Base-by-base conservation (phyloP, 2,888 invertebrate genomes). In the Poecilobothrus nobilitatus region DNA sequence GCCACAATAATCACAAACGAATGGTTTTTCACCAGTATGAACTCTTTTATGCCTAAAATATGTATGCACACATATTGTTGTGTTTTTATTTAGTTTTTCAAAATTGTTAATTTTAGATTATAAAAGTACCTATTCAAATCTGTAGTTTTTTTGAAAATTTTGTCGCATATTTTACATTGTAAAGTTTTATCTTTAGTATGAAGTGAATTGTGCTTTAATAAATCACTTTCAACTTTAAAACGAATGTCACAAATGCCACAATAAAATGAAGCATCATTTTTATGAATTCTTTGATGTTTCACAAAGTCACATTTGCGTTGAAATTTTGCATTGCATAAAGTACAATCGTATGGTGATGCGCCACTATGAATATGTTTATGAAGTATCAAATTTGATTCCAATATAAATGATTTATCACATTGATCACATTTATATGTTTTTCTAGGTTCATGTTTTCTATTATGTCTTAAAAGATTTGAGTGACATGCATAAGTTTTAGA, bases 1-100 rank as follows among this genome's bases (percentile, higher is more conserved):
- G 6, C 63, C 63, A 27, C 63, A 63, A 63, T 27, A 63, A 63
- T 63, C 63, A 27, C 63, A 63, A 15, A 63, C 18, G 27, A 27
- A 63, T 18, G 27, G 63, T 27, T 63, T 63, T 27, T 63, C 63
- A 15, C 63, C 63, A 27, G 63, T 63, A 15, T 63, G 63, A 3
- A 27, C 27, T 27, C 63, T 22, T 63, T 63, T 63, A 63, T 63
- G 63, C 15, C 63, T 63, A 6, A 27, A 63, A 53, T 18, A 53
- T 12, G 4, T 41, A 6, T 9, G 41, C 9, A 41, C 1, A 2
- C 15, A 41, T 41, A 5, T 41, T 41, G 12, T 12, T 5, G 7
- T 41, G 41, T 15, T 2, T 12, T 12, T 41, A 37, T 37, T 10
- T 37, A 7, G 8, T 7, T 34, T 34, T 34, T 5, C 34, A 34